phyloP scores from a whole-genome alignment of 2,113 vertebrate genomes.

The Cnemophilus loriae region DNA sequence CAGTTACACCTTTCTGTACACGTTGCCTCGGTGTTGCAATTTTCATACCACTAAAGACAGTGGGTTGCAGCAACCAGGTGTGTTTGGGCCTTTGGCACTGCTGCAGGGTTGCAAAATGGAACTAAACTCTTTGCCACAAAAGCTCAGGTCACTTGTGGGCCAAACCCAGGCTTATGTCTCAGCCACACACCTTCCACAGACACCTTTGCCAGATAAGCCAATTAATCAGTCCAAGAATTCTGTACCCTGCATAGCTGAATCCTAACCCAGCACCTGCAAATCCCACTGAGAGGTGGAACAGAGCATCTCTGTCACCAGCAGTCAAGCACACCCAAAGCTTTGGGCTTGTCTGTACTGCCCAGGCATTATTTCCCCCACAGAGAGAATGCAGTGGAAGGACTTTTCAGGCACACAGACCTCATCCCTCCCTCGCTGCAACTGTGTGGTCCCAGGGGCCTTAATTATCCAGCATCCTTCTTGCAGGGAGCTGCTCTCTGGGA shows the following conservation, averaged over 20 bases:
- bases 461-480: slow-evolving; percentile 8
- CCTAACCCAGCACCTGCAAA: background rate
- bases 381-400: background rate
- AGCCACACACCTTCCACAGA: background rate
- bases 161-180: background rate
- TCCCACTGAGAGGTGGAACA: background rate
- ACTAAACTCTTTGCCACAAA: background rate
- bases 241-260: background rate
- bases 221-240: background rate
- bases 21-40: background rate
- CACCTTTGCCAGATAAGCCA: background rate
- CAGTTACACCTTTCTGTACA: background rate
- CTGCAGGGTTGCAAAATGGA: background rate
- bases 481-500: background rate
- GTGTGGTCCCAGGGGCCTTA: background rate
- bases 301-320: background rate
- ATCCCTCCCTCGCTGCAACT: background rate
- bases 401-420: background rate
- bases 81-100: background rate
- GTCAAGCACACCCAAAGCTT: background rate
- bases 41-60: background rate
- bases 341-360: background rate
- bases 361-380: background rate
- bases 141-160: background rate
- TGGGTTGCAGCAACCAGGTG: background rate